Percentiles rank a stretch among this genome's conserved stretches.
Conservation (phyloP, 2,888 invertebrate genomes). For the Escarpia spicata region DNA sequence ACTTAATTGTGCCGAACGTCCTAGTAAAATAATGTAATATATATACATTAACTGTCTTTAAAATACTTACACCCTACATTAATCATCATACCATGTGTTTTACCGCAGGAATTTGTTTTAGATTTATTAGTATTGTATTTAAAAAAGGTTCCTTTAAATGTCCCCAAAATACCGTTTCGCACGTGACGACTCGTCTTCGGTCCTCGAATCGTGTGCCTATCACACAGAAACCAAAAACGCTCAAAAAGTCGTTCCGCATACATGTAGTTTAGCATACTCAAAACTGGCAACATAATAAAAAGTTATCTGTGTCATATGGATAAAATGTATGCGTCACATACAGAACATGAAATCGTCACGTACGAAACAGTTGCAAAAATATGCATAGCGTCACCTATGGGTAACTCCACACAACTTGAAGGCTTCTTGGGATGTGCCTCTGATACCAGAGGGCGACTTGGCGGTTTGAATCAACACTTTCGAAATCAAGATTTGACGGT, state of each 20-base stretch:
- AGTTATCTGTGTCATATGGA: not conserved
- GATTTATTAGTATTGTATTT: not conserved
- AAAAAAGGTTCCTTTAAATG: not conserved
- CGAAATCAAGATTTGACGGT: not conserved
- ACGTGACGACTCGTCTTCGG: not conserved
- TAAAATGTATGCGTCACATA: not conserved
- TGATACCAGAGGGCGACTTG: not conserved
- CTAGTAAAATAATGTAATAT: not conserved
- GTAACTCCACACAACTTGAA: not conserved
- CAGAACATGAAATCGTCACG: no score
- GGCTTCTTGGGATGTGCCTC: not conserved
- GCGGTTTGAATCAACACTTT: not conserved
- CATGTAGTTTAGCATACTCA: not conserved
- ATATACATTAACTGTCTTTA: not conserved
- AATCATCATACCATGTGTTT: not conserved
- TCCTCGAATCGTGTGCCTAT: not conserved
- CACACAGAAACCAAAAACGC: not conserved
- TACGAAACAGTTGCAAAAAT: not conserved
- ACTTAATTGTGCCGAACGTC: not conserved
- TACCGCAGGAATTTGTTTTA: not conserved
- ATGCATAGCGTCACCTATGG: not conserved
- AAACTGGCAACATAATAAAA: not conserved
- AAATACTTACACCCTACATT: not conserved
- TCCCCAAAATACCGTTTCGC: not conserved
- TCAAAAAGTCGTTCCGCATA: not conserved